phyloP scores from a whole-genome alignment of 2,888 invertebrate genomes.

The Euzophera pinguis region DNA sequence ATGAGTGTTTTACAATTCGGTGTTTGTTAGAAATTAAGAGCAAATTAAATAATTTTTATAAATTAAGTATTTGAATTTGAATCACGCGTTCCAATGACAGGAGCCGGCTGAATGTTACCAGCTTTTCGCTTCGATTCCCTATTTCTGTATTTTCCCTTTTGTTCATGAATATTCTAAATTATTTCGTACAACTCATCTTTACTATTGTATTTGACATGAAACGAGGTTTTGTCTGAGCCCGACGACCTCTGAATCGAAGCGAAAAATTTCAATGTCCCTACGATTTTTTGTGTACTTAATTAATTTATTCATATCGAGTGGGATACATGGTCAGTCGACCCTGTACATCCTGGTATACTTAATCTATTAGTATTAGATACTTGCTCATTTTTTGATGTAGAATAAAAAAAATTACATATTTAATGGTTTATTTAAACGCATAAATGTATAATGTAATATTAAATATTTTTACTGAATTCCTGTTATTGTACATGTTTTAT shows the following conservation, averaged over 20 bases:
- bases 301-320: no score
- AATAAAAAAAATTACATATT: conserved; percentile 14
- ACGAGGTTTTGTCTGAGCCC: conserved; percentile 47
- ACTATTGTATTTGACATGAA: conserved; percentile 25
- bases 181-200: not conserved
- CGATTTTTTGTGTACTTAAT: conserved; percentile 10
- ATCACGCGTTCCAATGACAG: conserved; percentile 25
- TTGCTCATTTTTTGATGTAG: conserved; percentile 17
- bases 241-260: conserved; percentile 36
- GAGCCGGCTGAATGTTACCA: conserved; percentile 25
- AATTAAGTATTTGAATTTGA: conserved; percentile 31
- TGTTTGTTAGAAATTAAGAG: conserved; percentile 52
- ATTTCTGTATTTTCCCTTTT: not conserved
- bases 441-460: not conserved
- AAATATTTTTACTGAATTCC: conserved; percentile 10
- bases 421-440: conserved; percentile 9
- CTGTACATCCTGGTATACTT: no score
- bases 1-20: conserved; percentile 50
- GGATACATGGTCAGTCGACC: no score
- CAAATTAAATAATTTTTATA: conserved; percentile 27
- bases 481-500: conserved; percentile 8
- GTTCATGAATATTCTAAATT: not conserved
- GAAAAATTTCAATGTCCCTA: conserved; percentile 8
- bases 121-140: conserved; percentile 34
- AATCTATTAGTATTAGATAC: conserved; percentile 15